Percentiles rank a stretch among this genome's conserved stretches.
These are phyloP conservation scores for Nemurella pictetii DNA, from an alignment of 2,888 invertebrate genomes.

Conservation along the genomic window DNA sequence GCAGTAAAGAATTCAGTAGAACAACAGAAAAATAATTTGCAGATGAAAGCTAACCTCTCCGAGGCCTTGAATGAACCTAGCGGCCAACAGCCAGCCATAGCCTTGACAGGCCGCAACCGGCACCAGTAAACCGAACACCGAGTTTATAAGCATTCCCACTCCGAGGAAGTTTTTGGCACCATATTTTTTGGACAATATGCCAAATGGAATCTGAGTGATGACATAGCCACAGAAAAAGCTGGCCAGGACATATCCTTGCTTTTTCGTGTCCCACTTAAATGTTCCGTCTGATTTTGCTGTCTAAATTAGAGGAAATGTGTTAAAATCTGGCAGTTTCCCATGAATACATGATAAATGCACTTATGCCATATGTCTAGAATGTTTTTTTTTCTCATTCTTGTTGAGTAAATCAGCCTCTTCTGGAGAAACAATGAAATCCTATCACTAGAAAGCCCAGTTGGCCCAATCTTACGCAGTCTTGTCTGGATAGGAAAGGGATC, in stretches of 20 bases:
- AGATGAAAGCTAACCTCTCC: too few relatives aligned
- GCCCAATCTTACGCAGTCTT: too few relatives aligned
- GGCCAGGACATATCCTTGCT: constrained; percentile 83
- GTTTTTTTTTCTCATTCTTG: too few relatives aligned
- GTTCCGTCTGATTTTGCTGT: constrained; percentile 71
- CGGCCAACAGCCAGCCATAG: constrained; percentile 68
- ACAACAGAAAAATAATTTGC: too few relatives aligned
- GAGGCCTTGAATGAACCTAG: constrained; percentile 86
- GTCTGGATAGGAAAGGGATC: too few relatives aligned
- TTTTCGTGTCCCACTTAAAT: constrained; percentile 71
- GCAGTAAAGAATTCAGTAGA: not conserved
- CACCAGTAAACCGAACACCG: constrained; percentile 81
- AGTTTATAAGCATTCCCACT: constrained; percentile 84
- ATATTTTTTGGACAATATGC: constrained; percentile 83
- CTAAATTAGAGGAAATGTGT: too few relatives aligned
- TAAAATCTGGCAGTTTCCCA: too few relatives aligned
- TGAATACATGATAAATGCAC: too few relatives aligned
- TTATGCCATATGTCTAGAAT: too few relatives aligned
- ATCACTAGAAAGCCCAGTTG: too few relatives aligned
- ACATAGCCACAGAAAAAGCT: constrained; percentile 95
- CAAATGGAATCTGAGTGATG: constrained; percentile 86
- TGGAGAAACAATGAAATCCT: too few relatives aligned
- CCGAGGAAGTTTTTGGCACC: constrained; percentile 87
- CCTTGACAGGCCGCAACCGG: constrained; percentile 79
- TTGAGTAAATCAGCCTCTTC: too few relatives aligned